These are phyloP conservation scores for Telmatherina bonti DNA, from an alignment of 2,797 vertebrate species.

Conservation along the genomic window DNA sequence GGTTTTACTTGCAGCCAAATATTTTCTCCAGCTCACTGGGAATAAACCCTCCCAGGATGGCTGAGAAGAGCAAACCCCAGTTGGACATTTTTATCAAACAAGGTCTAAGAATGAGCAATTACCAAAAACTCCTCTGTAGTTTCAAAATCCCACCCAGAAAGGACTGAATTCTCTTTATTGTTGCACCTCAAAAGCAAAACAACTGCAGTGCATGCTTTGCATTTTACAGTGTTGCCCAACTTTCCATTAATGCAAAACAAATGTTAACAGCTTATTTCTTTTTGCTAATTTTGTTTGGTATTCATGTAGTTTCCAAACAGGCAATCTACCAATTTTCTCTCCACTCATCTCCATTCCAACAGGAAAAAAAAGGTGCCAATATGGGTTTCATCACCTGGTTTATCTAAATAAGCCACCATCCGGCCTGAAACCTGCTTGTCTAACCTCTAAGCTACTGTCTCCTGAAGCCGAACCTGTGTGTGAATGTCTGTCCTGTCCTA, in stretches of 20 bases:
- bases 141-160: background rate
- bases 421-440: conserved; percentile 32
- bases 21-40: too few relatives aligned
- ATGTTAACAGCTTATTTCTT: background rate
- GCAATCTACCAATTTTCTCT: background rate
- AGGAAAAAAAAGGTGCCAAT: conserved; percentile 3
- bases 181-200: background rate
- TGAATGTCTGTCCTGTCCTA: conserved; percentile 28
- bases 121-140: background rate
- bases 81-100: background rate
- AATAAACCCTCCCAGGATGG: too few relatives aligned
- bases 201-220: background rate
- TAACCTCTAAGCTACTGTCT: conserved; percentile 25
- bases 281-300: too few relatives aligned
- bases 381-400: conserved; percentile 34
- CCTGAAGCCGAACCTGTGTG: conserved; percentile 28
- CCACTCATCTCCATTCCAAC: background rate
- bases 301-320: conserved; percentile 1
- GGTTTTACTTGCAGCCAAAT: too few relatives aligned
- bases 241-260: background rate
- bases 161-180: background rate
- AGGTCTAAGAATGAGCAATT: background rate
- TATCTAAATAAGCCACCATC: conserved; percentile 37
- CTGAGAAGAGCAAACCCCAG: background rate
- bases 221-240: background rate